Conservation (phyloP, 2,113 vertebrate genomes). For the Spilogale gracilis region DNA sequence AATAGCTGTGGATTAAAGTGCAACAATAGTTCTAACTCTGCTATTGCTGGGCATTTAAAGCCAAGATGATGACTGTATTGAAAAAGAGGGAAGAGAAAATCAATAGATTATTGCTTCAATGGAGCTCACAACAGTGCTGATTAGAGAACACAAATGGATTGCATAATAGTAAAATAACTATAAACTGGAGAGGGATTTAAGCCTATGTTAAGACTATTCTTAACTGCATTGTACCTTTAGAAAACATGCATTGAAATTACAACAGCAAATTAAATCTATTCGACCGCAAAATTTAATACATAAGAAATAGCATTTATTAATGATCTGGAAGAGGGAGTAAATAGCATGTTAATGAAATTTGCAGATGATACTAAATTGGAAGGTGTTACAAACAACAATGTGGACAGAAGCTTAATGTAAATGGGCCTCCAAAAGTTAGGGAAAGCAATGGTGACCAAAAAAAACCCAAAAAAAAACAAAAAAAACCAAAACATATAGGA, state of each 20-base stretch:
- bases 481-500: background rate
- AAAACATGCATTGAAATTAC: constrained; percentile 83
- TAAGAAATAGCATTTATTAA: constrained; percentile 83
- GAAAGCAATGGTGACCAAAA: background rate
- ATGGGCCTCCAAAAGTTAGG: constrained; percentile 54
- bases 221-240: constrained; percentile 81
- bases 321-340: constrained; percentile 83
- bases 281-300: constrained; percentile 86
- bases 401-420: constrained; percentile 27
- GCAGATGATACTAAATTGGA: constrained; percentile 75
- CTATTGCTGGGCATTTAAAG: constrained; percentile 74
- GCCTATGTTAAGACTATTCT: constrained; percentile 82
- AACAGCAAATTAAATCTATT: constrained; percentile 86
- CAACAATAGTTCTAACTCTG: constrained; percentile 74
- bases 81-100: constrained; percentile 74
- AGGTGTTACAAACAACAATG: constrained; percentile 68
- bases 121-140: constrained; percentile 74
- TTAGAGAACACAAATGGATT: constrained; percentile 80
- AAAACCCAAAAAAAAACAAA: background rate
- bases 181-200: constrained; percentile 81
- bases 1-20: constrained; percentile 72
- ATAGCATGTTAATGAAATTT: constrained; percentile 81
- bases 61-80: constrained; percentile 80
- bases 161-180: constrained; percentile 81
- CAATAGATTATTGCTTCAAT: constrained; percentile 81